These are phyloP conservation scores for Carollia perspicillata DNA, from an alignment of 2,113 vertebrate species.

Conservation along the genomic window DNA sequence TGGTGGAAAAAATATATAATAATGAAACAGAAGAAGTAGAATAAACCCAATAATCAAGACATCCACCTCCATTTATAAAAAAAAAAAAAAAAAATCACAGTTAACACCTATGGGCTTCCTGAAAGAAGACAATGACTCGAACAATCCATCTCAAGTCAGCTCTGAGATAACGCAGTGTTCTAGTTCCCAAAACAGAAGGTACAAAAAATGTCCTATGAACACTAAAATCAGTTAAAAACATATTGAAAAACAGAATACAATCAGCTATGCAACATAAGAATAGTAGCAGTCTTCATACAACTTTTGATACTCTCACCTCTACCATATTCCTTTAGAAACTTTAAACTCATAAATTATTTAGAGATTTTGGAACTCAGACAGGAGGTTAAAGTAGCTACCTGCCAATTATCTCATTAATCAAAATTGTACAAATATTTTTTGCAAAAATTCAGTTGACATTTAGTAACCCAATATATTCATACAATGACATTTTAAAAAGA, in stretches of 20 bases:
- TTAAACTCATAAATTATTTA: constrained; percentile 50
- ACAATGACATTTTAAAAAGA: constrained; percentile 60
- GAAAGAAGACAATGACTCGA: constrained; percentile 44
- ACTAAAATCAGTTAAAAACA: constrained; percentile 42
- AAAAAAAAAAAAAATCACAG: neutral
- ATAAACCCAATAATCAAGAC: neutral
- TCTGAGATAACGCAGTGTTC: neutral
- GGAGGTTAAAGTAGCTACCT: neutral
- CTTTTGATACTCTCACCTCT: constrained; percentile 34
- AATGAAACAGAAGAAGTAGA: neutral
- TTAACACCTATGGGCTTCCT: constrained; percentile 38
- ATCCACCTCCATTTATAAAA: constrained; percentile 44
- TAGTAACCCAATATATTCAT: constrained; percentile 69
- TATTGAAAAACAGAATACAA: neutral
- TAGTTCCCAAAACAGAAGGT: neutral
- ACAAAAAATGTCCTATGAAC: neutral
- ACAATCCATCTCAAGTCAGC: neutral
- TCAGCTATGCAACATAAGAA: constrained; percentile 21
- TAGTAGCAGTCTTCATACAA: neutral
- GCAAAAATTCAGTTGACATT: neutral
- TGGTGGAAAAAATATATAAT: neutral
- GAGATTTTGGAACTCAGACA: constrained; percentile 58
- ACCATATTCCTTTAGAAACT: constrained; percentile 51
- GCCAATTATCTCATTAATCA: constrained; percentile 63
- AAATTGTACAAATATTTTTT: constrained; percentile 22